phyloP scores from a whole-genome alignment of 1,140 invertebrate species.

The Camponotus vicinus region DNA sequence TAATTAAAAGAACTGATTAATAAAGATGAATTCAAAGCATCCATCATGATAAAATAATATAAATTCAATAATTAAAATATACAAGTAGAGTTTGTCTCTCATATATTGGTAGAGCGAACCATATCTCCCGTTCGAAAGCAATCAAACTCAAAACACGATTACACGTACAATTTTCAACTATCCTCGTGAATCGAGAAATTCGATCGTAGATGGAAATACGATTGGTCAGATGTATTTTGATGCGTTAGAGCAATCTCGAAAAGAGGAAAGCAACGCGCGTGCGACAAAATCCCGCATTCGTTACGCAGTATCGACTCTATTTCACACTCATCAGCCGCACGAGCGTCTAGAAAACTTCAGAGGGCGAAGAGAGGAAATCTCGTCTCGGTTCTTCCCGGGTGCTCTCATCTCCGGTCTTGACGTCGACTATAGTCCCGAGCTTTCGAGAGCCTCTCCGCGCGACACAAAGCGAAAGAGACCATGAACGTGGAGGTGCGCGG shows the following conservation, averaged over 20 bases:
- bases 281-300: conserved; percentile 22
- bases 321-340: conserved; percentile 44
- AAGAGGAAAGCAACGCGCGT: not conserved
- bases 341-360: conserved; percentile 64
- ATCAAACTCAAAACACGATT: conserved; percentile 9
- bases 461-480: conserved; percentile 66
- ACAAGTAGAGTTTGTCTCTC: not conserved
- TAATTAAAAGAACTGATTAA: not conserved
- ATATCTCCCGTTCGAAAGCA: not conserved
- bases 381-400: conserved; percentile 68
- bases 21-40: not conserved
- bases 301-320: conserved; percentile 66
- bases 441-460: conserved; percentile 67
- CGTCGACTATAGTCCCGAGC: conserved; percentile 43
- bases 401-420: conserved; percentile 74
- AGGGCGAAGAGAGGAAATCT: conserved; percentile 68
- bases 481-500: not conserved
- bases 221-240: conserved; percentile 25
- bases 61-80: not conserved
- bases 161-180: not conserved
- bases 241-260: not conserved
- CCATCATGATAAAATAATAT: not conserved
- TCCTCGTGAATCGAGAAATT: conserved; percentile 18
- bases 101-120: not conserved
- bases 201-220: not conserved